phyloP scores from a whole-genome alignment of 2,888 invertebrate species.

The Agelastica alni region DNA sequence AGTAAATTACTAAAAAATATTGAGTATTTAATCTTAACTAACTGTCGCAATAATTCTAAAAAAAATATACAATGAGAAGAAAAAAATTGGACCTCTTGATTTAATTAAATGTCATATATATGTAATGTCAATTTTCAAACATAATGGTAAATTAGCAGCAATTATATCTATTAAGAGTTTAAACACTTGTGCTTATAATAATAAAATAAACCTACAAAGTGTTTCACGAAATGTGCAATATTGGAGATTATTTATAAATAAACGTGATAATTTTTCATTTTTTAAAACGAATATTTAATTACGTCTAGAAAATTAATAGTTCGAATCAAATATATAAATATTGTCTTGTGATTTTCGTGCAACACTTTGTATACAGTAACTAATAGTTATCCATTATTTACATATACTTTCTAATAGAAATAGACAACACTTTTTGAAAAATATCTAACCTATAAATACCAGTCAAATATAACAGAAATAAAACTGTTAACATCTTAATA shows the following conservation, averaged over 20 bases:
- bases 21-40: slow-evolving; percentile 29
- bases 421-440: slow-evolving; percentile 42
- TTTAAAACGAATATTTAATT: too few relatives aligned
- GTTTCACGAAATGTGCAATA: too few relatives aligned
- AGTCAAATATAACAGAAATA: too few relatives aligned
- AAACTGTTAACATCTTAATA: too few relatives aligned
- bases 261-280: too few relatives aligned
- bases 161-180: too few relatives aligned
- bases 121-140: not conserved
- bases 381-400: slow-evolving; percentile 37
- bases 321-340: too few relatives aligned
- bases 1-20: slow-evolving; percentile 28
- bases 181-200: too few relatives aligned
- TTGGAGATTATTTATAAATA: too few relatives aligned
- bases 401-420: slow-evolving; percentile 42
- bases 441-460: slow-evolving; percentile 39
- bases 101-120: not conserved
- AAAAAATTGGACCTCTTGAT: slow-evolving; percentile 10
- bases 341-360: not conserved
- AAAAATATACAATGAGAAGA: slow-evolving; percentile 26
- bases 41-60: slow-evolving; percentile 18
- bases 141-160: slow-evolving; percentile 3
- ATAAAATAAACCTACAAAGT: too few relatives aligned
- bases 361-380: not conserved
- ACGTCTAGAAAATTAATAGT: too few relatives aligned